Evolutionary conservation across 2,888 invertebrate genomes (phyloP), one percentile per base, ranked within the genome.

Genomic region (Diaprepes abbreviatus): DNA sequence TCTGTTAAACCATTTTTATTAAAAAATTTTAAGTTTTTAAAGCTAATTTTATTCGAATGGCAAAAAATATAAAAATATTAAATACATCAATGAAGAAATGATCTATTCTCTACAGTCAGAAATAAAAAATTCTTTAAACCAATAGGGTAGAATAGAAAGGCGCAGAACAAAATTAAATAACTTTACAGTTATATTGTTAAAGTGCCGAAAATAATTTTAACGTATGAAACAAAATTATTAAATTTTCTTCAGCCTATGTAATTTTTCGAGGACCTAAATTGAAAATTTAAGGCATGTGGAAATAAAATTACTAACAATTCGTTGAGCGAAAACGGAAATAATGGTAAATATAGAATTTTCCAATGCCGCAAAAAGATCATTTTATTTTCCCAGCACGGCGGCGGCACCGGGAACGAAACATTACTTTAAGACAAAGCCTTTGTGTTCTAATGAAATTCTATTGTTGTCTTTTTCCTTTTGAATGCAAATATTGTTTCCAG

Each of bases 221-320:
- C 19, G 43, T 24, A 24, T 24, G 24, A 5, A 24, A 24, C 24
- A 24, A 24, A 24, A 5, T 43, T 43, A 43, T 43, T 19, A 21
- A 19, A 43, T 43, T 43, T 43, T 4, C 43, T 19, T 43, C n/a
- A 19, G 21, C 17, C 35, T 17, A 17, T 60, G 38, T 10, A 38
- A 52, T 38, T 28, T 63, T 40, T 52, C 38, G 6, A 21, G 19
- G 19, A 36, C 7, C 21, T 38, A 40, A 55, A 65, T 36, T 52
- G 43, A 40, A 55, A 67, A 62, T 62, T 67, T 60, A 54, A 55
- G 45, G 43, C 28, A 33, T 35, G 50, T 33, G 17, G 67, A 67
- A 67, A 67, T 55, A 21, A 62, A 67, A 54, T 67, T 60, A 67
- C 59, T 45, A 45, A 62, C 60, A 67, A 60, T 66, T 59, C 52